Evolutionary conservation across 2,888 invertebrate species (phyloP), one percentile per base, ranked within the genome.

Genomic region (Apotomis betuletana): DNA sequence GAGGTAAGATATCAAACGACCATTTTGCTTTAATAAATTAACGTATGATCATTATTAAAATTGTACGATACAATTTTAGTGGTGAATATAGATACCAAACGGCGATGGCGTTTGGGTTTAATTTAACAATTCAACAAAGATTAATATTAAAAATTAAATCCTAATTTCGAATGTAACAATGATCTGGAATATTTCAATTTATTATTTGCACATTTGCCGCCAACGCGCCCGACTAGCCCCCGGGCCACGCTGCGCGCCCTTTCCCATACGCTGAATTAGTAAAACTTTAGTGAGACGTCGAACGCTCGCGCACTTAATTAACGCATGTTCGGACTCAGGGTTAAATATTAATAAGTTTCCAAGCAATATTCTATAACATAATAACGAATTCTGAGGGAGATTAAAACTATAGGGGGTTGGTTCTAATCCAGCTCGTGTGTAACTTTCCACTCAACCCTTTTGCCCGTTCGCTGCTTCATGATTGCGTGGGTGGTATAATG

Each of bases 271-370:
- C 57, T 55, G 44, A 15, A 57, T 57, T 57, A 65, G n/a, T 46
- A 55, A 55, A 55, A 65, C 15, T 65, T 55, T 5, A n/a, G 46
- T 15, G 65, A 54, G 64, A 27, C 46, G 44, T n/a, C 65, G 55
- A 55, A 55, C 46, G 44, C 52, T 13, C 44, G 8, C 49, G 41
- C n/a, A 65, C 55, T 65, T 65, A 9, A 46, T 65, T 27, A 64
- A 55, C 44, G 36, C 36, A 57, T 49, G 49, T 49, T 10, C 6
- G 49, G 49, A 49, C 49, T 9, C 10, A 49, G 49, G 10, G 49
- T 49, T 3, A 49, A 49, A 49, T 6, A 49, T 49, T 49, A 49
- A 49, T 49, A 49, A 49, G 49, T 49, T 49, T 10, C 10, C 5
- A 49, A 49, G 49, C 9, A 49, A 49, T 49, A 49, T 49, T 10